These are phyloP conservation scores for Oncorhynchus mykiss DNA, from an alignment of 2,113 vertebrate species.

Conservation along the genomic window DNA sequence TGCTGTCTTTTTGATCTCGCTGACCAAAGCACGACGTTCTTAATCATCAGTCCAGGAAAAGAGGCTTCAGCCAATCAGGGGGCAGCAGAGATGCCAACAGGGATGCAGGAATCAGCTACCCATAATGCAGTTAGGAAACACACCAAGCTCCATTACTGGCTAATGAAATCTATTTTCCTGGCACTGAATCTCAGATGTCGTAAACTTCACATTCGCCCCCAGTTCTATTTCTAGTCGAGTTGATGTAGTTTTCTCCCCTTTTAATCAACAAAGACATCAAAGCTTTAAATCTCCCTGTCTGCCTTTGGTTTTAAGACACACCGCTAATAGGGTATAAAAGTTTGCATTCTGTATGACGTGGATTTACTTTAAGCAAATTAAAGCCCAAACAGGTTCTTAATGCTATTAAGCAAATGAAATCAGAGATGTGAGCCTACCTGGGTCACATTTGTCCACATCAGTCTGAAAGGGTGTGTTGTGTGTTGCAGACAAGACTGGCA, in stretches of 20 bases:
- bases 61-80: no score
- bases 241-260: conserved; percentile 2
- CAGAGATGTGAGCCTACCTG: conserved; percentile 29
- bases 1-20: background rate
- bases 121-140: no score
- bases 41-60: no score
- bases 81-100: no score
- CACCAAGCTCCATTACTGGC: no score
- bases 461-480: conserved; percentile 19
- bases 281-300: conserved; percentile 31
- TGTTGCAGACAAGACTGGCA: background rate
- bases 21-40: background rate
- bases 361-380: conserved; percentile 46
- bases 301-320: conserved; percentile 28
- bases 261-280: conserved; percentile 40
- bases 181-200: background rate
- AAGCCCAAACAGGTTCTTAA: conserved; percentile 51
- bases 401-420: conserved; percentile 58
- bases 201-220: background rate
- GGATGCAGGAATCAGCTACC: no score
- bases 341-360: conserved; percentile 27
- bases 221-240: background rate
- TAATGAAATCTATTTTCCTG: no score
- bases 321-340: conserved; percentile 42
- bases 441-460: conserved; percentile 43